A percentile compares a stretch with the other conserved stretches of the same genome.
These are phyloP conservation scores for Gymnorhina tibicen DNA, from an alignment of 2,113 vertebrate genomes.

Conservation along the genomic window DNA sequence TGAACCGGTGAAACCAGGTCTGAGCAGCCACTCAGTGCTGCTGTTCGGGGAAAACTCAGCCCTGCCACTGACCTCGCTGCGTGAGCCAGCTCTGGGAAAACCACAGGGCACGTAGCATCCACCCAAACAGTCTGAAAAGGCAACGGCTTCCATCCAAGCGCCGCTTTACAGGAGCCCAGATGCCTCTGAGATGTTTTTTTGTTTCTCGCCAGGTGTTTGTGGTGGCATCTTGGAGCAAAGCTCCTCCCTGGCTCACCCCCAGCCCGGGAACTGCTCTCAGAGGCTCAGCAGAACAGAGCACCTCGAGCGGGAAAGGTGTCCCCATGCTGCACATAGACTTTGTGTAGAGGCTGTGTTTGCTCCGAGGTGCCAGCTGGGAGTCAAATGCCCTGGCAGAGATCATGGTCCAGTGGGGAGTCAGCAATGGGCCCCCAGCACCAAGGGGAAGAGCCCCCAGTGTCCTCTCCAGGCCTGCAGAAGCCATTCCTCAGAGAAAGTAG, in stretches of 20 bases:
- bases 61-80: not conserved
- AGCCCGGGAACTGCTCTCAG: not conserved
- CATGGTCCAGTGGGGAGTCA: not conserved
- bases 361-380: not conserved
- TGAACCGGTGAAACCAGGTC: not conserved
- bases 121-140: not conserved
- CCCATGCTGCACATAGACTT: accelerated
- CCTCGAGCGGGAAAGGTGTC: not conserved
- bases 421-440: not conserved
- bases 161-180: not conserved
- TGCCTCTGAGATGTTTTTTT: not conserved
- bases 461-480: not conserved
- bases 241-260: not conserved
- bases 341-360: not conserved
- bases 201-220: not conserved
- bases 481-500: accelerated
- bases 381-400: not conserved
- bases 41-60: not conserved
- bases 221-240: not conserved
- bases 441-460: not conserved
- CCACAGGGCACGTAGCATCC: not conserved
- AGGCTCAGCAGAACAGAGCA: not conserved
- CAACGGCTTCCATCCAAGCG: not conserved
- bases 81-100: not conserved
- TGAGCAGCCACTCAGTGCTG: not conserved